Conservation (phyloP, 2,888 invertebrate genomes). For the Dendrolimus houi region DNA sequence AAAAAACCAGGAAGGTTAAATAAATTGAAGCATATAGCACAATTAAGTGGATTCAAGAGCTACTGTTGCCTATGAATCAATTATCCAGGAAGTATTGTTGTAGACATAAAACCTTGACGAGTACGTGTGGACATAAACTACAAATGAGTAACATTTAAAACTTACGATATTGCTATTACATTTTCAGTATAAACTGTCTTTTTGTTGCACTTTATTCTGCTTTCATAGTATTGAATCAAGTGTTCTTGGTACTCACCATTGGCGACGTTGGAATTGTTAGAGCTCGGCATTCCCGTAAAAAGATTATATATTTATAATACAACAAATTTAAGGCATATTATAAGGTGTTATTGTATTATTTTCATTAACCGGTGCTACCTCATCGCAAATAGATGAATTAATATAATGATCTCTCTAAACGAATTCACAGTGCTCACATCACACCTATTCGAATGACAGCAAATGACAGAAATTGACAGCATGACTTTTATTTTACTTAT, state of each 20-base stretch:
- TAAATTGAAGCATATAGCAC: constrained; percentile 8
- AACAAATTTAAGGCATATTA: constrained; percentile 69
- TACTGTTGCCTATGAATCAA: background rate
- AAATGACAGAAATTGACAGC: too few species aligned
- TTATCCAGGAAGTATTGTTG: background rate
- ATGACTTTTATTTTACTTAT: too few species aligned
- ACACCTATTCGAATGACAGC: constrained; percentile 29
- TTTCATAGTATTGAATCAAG: constrained; percentile 1
- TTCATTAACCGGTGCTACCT: constrained; percentile 53
- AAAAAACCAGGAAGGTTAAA: too few species aligned
- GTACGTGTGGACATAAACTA: too few species aligned
- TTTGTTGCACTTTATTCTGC: background rate
- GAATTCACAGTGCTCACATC: constrained; percentile 45
- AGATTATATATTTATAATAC: constrained; percentile 40
- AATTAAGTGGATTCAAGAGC: constrained; percentile 9
- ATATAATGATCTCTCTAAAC: constrained; percentile 27
- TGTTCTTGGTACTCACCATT: constrained; percentile 49
- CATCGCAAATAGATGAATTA: constrained; percentile 43
- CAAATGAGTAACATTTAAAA: too few species aligned
- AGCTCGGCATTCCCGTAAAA: constrained; percentile 65
- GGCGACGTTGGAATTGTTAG: constrained; percentile 58
- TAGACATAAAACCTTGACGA: too few species aligned
- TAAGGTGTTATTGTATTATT: constrained; percentile 38
- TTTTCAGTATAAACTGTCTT: too few species aligned
- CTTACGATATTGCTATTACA: too few species aligned